Evolutionary conservation across 1,140 invertebrate species (phyloP), one percentile per base, ranked within the genome.

Genomic region (Drosophila prosaltans): DNA sequence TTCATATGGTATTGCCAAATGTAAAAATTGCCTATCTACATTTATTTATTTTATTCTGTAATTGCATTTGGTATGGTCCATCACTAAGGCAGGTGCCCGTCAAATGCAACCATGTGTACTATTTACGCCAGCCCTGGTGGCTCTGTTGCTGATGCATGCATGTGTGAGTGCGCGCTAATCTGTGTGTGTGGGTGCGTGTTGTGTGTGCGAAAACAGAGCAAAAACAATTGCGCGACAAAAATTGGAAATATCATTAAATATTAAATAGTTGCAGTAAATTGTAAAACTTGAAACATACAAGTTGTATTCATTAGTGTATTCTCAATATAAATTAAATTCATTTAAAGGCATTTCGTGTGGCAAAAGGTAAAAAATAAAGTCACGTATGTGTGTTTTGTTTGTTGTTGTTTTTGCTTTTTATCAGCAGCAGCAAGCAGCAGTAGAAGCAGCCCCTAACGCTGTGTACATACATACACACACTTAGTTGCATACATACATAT

Each of bases 191-290:
- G 57, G 59, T 65, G 51, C 32, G 63, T 54, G 62, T 62, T 62
- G 60, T 71, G 69, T 61, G 74, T 83, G 81, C 81, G 45, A 79
- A 83, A 83, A 83, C 81, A 86, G 78, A 89, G 85, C 84, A 75
- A 84, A 89, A 84, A 88, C 80, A 88, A 88, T 81, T 88, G 84
- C 84, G 84, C 84, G 84, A 88, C 72, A 86, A 72, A 75, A 70
- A 76, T 45, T 64, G 55, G 40, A 67, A 78, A 78, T 78, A 78
- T 64, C 16, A 67, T 72, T 72, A 78, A 78, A 72, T 63, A 78
- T 78, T 78, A 59, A 69, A 58, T 77, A 65, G 74, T 41, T 54
- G 36, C 74, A 77, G 69, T 59, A 32, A 72, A 77, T 40, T 62
- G 43, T 66, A 65, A 26, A 58, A 30, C 39, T 30, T 58, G 16